Base-by-base conservation (phyloP, 2,888 invertebrate species). In the Ophion ventricosus region DNA sequence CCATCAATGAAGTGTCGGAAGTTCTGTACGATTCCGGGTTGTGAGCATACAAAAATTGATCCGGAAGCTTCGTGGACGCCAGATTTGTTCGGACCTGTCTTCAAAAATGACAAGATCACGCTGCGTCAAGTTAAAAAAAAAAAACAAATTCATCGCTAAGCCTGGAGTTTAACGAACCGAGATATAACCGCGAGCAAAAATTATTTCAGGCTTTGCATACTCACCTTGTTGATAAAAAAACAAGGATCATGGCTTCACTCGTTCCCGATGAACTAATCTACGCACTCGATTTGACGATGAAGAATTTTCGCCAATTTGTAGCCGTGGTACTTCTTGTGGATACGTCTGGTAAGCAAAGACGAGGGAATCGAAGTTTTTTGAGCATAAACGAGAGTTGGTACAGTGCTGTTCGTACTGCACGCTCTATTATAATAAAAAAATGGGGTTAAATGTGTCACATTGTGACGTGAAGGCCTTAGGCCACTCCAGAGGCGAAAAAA, bases 191-290 rank as follows among this genome's bases (percentile, higher is more conserved):
- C 17, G n/a, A 70, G 78, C 61, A 56, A 43, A 25, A 80, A 43
- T n/a, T 23, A 25, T 67, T 72, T 26, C 57, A 90, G 90, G 82
- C 94, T 79, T 88, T 95, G 43, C 94, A 94, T 89, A 91, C 94
- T 2, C 92, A 93, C 64, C 91, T 94, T 56, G 93, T 94, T 0
- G 94, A 93, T 76, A 94, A 94, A 86, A 94, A 94, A 87, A 94
- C 94, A 0, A 92, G 94, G 43, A 93, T 94, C 25, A 91, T 95
- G 61, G 94, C 95, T 0, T 95, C 95, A 0, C 93, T 95, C 80
- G 93, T 95, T 1, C 95, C 95, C 0, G 95, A 95, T 86, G 94
- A 95, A 92, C 91, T 95, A 74, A 90, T 95, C 63, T 92, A 94
- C 40, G 93, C 94, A 88, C 91, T 94, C 54, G 93, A 94, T 92